phyloP scores from a whole-genome alignment of 1,140 invertebrate species.

The Neodiprion virginianus region DNA sequence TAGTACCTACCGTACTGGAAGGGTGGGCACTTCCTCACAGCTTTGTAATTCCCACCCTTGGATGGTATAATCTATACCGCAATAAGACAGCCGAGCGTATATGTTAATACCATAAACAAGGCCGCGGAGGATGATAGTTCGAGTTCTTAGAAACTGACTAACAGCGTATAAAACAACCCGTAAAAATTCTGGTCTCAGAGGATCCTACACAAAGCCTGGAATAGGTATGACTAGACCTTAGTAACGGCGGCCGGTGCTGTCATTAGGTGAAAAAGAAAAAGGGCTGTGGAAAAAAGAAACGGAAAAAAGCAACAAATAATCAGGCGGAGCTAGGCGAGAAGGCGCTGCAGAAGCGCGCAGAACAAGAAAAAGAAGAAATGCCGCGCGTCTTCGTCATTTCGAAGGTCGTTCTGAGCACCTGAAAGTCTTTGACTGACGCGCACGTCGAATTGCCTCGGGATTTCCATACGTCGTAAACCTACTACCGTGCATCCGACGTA shows the following conservation, averaged over 20 bases:
- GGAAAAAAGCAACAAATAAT: too few relatives aligned
- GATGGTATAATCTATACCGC: too few relatives aligned
- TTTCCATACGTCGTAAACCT: not conserved
- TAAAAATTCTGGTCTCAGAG: not conserved
- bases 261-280: slow-evolving; percentile 3
- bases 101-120: too few relatives aligned
- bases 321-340: not conserved
- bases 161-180: not conserved
- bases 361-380: not conserved
- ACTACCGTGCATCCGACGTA: not conserved
- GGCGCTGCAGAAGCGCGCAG: not conserved
- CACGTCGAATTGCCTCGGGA: not conserved
- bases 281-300: not conserved
- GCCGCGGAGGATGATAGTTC: too few relatives aligned
- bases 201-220: not conserved
- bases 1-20: too few relatives aligned
- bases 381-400: not conserved
- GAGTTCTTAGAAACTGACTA: not conserved
- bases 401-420: not conserved
- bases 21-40: too few relatives aligned
- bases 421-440: not conserved
- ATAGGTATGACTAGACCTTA: slow-evolving; percentile 2
- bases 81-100: too few relatives aligned
- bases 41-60: too few relatives aligned
- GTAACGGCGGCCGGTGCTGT: slow-evolving; percentile 1